phyloP scores from a whole-genome alignment of 2,113 vertebrate species.

The Sprattus sprattus region DNA sequence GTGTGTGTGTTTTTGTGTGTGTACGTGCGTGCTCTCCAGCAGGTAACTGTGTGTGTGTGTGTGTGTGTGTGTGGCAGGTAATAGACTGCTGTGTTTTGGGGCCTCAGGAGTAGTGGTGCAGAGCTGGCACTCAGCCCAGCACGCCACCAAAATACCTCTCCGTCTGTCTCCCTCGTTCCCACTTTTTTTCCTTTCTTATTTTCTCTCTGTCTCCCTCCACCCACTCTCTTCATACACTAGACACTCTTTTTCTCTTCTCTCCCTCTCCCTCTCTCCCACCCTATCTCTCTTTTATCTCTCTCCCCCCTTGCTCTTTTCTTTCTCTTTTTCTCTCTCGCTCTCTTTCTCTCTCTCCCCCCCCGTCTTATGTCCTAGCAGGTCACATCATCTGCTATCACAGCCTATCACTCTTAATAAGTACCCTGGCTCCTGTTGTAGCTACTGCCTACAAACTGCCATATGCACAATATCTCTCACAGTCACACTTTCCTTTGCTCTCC shows the following conservation, averaged over 20 bases:
- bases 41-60: constrained; percentile 5
- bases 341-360: not conserved
- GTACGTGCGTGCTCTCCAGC: not conserved
- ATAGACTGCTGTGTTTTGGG: not conserved
- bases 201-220: not conserved
- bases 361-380: not conserved
- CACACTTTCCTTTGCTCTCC: not conserved
- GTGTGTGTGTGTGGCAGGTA: constrained; percentile 12
- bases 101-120: not conserved
- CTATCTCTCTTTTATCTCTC: not conserved
- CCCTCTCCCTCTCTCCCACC: not conserved
- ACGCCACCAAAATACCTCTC: constrained; percentile 13
- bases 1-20: not conserved
- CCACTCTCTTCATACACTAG: too few species aligned
- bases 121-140: constrained; percentile 13
- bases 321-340: not conserved
- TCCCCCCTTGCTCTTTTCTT: not conserved
- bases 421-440: not conserved
- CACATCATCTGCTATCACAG: not conserved
- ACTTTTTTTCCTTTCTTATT: not conserved
- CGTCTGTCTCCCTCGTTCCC: not conserved
- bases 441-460: not conserved
- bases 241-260: not conserved
- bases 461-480: not conserved
- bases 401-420: not conserved